phyloP scores from a whole-genome alignment of 2,113 vertebrate genomes.

The Amblyopsis rosae region DNA sequence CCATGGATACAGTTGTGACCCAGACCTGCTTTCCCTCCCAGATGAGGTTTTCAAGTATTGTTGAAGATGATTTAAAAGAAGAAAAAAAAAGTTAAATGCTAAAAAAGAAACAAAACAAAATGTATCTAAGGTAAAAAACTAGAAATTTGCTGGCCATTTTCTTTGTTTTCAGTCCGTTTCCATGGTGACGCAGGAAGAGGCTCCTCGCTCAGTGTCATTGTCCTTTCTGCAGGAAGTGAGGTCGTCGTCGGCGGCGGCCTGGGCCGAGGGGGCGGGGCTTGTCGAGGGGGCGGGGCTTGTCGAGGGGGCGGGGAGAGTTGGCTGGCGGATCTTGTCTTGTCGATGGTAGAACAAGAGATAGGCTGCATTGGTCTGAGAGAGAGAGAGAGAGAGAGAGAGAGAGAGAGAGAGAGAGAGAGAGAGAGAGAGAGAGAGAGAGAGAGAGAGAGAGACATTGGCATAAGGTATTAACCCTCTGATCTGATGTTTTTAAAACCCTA shows the following conservation, averaged over 20 bases:
- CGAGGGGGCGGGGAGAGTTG: conserved; percentile 52
- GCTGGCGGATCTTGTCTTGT: conserved; percentile 80
- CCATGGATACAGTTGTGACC: no score
- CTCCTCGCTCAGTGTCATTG: conserved; percentile 5
- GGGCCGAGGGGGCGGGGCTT: conserved; percentile 37
- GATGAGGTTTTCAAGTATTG: neutral
- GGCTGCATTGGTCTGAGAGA: conserved; percentile 82
- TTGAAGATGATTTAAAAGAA: neutral
- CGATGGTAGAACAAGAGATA: conserved; percentile 88
- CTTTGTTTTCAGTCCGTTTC: conserved; percentile 64
- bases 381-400: conserved; percentile 13
- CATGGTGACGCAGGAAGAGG: conserved; percentile 63
- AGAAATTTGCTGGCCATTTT: neutral
- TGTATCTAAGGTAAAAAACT: neutral
- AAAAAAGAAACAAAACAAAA: conserved; percentile 6
- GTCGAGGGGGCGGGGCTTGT: conserved; percentile 32
- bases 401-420: neutral
- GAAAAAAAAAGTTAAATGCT: conserved; percentile 11
- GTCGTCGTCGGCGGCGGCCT: conserved; percentile 40
- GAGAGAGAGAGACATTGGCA: neutral
- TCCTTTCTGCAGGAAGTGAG: conserved; percentile 47
- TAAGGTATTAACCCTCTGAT: neutral
- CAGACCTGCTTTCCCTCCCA: neutral
- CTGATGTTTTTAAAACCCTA: no score
- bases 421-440: neutral